Conservation (phyloP, 2,888 invertebrate species). For the Melitaea athalia region DNA sequence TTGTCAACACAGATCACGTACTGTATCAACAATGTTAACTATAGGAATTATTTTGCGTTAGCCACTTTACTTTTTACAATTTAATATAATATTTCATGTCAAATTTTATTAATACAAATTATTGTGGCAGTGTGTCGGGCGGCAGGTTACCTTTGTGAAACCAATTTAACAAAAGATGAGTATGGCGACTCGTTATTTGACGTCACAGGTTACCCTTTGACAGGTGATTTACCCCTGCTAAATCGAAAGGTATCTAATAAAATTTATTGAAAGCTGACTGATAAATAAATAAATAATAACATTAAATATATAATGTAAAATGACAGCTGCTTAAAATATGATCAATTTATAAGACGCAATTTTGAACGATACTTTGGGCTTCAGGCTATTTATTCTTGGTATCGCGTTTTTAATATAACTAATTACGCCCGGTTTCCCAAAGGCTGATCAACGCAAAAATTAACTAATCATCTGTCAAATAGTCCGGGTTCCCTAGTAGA, state of each 20-base stretch:
- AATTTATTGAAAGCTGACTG: not conserved
- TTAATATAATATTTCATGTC: too few relatives aligned
- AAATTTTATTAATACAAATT: not conserved
- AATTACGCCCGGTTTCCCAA: too few relatives aligned
- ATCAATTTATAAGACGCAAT: not conserved
- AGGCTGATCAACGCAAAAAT: too few relatives aligned
- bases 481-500: too few relatives aligned
- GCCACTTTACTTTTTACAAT: not conserved
- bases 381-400: too few relatives aligned
- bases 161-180: constrained; percentile 14
- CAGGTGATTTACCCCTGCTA: constrained; percentile 61
- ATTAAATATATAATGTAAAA: not conserved
- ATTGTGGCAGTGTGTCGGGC: constrained; percentile 26
- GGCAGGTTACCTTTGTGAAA: constrained; percentile 17
- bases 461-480: too few relatives aligned
- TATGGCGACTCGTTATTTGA: constrained; percentile 41
- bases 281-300: not conserved
- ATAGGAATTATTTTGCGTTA: not conserved
- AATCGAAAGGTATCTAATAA: constrained; percentile 65
- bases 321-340: not conserved
- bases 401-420: too few relatives aligned
- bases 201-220: constrained; percentile 47
- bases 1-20: not conserved
- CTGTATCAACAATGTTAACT: not conserved
- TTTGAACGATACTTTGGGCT: too few relatives aligned